Conservation (phyloP, 1,140 invertebrate species). For the Lucilia cuprina region DNA sequence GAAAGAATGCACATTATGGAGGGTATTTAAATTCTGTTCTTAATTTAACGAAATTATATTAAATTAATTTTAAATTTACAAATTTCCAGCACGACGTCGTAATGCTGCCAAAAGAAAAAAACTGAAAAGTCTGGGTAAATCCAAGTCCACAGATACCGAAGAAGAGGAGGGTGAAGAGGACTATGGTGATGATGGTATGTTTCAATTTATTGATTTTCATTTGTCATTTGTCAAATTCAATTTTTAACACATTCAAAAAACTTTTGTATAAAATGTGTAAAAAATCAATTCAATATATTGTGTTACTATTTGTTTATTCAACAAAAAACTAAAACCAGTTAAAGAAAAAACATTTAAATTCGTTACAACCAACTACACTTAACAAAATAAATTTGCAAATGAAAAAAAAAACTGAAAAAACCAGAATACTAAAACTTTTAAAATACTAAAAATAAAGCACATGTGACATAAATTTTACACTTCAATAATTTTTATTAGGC, state of each 20-base stretch:
- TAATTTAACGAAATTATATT: background rate
- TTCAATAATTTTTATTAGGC: background rate
- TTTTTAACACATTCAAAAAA: conserved; percentile 13
- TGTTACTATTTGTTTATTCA: background rate
- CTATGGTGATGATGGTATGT: conserved; percentile 89
- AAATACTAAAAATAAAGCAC: background rate
- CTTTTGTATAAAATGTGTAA: conserved; percentile 4
- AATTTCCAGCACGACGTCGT: conserved; percentile 85
- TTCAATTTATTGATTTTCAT: background rate
- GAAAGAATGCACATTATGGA: conserved; percentile 99
- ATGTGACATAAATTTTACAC: background rate
- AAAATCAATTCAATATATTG: too few relatives aligned
- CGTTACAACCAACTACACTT: background rate
- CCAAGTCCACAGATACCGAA: conserved; percentile 96
- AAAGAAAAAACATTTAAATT: background rate
- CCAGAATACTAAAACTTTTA: background rate
- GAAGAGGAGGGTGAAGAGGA: conserved; percentile 97
- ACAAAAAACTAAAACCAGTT: background rate
- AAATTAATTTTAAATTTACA: background rate
- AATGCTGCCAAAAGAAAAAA: conserved; percentile 97
- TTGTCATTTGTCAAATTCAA: background rate
- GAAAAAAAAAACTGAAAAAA: background rate
- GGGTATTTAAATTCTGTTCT: conserved; percentile 68
- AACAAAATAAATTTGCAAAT: background rate
- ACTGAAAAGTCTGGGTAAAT: conserved; percentile 94